Base-by-base conservation (phyloP, 2,888 invertebrate genomes). In the Anaspis maculata region DNA sequence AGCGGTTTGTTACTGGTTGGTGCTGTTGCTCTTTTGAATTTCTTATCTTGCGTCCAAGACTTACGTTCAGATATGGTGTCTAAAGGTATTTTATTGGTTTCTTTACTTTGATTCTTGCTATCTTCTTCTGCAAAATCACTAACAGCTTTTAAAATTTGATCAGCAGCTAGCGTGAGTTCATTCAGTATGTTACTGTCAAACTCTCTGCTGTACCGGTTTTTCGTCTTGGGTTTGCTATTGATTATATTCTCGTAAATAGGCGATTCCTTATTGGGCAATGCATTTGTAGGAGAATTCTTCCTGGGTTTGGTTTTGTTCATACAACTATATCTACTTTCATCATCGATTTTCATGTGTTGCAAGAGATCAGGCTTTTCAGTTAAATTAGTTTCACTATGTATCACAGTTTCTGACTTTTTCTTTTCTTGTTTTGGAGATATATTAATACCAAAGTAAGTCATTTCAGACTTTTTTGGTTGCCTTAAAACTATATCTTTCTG, bases 161-260 rank as follows among this genome's bases (percentile, higher is more conserved):
- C 74, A 35, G 75, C 75, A 29, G 71, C 73, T 50, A 68, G 67
- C 9, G 73, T 73, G 49, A 75, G 63, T 56, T 75, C 74, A 45
- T 70, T 73, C 35, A 75, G 56, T 41, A 73, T 74, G 28, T 51
- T 52, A 30, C 56, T 58, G 39, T 64, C 63, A 32, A 63, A 63
- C 28, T 60, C 57, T 24, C 25, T 30, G 7, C 30, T 28, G 14
- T 21, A 10, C 7, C 28, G 25, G 9, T 29, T 32, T 30, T 46
- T 41, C 7, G 34, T 33, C 22, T 41, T 42, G 1, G 41, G 25
- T 25, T 42, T 47, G 11, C 39, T 46, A 3, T 27, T 33, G 15
- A 44, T 33, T 3, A 64, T 38, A 35, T 66, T 66, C 49, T 64
- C 62, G 35, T 66, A 66, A 29, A 63, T 54, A 1, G 61, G 64